phyloP scores from a whole-genome alignment of 2,113 vertebrate genomes.

The Tetrao urogallus region DNA sequence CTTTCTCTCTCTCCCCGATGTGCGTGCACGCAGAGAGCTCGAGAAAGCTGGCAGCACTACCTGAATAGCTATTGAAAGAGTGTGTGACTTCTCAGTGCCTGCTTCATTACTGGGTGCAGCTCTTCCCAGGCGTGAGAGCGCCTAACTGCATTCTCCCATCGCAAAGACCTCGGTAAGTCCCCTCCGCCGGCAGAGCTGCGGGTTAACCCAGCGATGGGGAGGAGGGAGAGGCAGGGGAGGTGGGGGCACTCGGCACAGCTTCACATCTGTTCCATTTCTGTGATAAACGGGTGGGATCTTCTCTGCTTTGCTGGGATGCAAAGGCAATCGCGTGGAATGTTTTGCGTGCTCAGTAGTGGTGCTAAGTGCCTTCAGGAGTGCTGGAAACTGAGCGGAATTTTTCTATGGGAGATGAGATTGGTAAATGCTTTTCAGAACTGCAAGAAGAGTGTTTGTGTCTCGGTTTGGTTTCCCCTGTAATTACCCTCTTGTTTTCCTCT shows the following conservation, averaged over 20 bases:
- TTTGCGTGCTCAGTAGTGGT: slow-evolving; percentile 9
- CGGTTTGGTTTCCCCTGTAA: neutral
- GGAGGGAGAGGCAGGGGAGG: neutral
- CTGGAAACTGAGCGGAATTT: slow-evolving; percentile 12
- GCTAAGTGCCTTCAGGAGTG: neutral
- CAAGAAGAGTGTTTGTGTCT: neutral
- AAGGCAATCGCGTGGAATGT: neutral
- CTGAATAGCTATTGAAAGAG: slow-evolving; percentile 37
- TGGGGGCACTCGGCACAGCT: neutral
- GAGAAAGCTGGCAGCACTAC: slow-evolving; percentile 29
- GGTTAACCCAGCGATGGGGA: neutral
- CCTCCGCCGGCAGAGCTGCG: neutral
- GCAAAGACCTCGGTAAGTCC: slow-evolving; percentile 31
- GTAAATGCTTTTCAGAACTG: neutral
- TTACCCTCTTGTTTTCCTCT: neutral
- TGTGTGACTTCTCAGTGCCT: slow-evolving; percentile 23
- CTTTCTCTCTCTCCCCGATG: neutral
- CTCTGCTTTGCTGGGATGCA: neutral
- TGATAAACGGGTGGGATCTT: neutral
- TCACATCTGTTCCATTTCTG: neutral
- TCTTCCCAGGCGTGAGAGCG: neutral
- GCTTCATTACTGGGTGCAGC: slow-evolving; percentile 16
- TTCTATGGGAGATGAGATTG: neutral
- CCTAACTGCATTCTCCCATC: neutral
- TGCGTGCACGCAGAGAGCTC: neutral